A percentile compares a stretch with the other conserved stretches of the same genome.
Conservation (phyloP, 2,113 vertebrate species). For the Sapajus apella region DNA sequence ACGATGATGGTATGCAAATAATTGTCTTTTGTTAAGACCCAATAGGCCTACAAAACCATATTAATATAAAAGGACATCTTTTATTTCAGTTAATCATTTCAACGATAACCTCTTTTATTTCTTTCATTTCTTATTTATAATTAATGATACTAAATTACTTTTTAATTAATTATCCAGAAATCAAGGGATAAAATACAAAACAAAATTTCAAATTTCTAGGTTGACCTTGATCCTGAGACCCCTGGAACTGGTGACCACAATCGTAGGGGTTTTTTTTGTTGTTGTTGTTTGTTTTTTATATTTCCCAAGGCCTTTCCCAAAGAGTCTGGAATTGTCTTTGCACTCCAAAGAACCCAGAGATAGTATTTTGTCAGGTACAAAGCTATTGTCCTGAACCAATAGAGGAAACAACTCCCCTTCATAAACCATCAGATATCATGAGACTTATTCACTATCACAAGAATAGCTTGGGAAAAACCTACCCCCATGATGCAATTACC, state of each 20-base stretch:
- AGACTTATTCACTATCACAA: too few species aligned
- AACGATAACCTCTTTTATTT: not conserved
- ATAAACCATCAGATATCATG: too few species aligned
- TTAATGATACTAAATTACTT: not conserved
- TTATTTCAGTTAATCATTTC: not conserved
- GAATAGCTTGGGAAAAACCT: too few species aligned
- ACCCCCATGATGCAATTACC: too few species aligned
- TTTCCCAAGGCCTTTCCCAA: not conserved
- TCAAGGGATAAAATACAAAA: not conserved
- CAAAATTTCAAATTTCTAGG: not conserved
- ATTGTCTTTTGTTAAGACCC: not conserved
- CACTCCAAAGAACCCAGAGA: not conserved
- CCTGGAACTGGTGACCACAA: not conserved
- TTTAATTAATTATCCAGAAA: not conserved
- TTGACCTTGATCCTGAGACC: not conserved
- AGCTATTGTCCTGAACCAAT: not conserved
- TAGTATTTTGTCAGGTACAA: not conserved
- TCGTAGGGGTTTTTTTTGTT: not conserved
- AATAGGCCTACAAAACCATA: not conserved
- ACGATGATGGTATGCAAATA: not conserved
- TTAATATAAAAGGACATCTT: not conserved
- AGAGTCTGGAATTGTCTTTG: not conserved
- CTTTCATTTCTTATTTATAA: not conserved
- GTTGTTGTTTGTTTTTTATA: not conserved
- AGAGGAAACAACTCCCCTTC: not conserved